A percentile compares a stretch with the other conserved stretches of the same genome.
phyloP scores from a whole-genome alignment of 2,888 invertebrate genomes.

The Arge pagana region DNA sequence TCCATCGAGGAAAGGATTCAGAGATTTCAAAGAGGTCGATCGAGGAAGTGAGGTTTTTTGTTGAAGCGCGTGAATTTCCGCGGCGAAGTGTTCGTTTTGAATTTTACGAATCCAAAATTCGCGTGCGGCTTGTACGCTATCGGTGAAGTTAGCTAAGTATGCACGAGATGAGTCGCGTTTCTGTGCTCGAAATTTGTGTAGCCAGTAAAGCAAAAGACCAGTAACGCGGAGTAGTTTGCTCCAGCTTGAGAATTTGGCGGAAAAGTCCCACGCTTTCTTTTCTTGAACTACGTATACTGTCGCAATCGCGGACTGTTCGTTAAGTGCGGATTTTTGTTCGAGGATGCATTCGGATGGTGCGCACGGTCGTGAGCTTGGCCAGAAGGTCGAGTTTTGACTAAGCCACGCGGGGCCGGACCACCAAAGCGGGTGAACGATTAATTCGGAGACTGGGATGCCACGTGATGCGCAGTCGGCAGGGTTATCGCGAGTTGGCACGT shows the following conservation, averaged over 20 bases:
- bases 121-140: not conserved
- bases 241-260: not conserved
- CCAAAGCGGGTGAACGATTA: conserved; percentile 29
- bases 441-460: conserved; percentile 28
- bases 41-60: not conserved
- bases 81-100: not conserved
- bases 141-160: not conserved
- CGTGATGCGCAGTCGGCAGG: conserved; percentile 36
- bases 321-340: not conserved
- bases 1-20: not conserved
- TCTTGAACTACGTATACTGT: not conserved
- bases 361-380: conserved; percentile 12
- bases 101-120: not conserved
- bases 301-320: not conserved
- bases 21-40: conserved; percentile 2
- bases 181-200: not conserved
- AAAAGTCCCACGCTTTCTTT: not conserved
- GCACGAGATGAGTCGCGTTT: not conserved
- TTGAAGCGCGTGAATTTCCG: not conserved
- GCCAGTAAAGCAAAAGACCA: not conserved
- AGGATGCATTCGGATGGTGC: not conserved
- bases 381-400: not conserved
- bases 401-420: conserved; percentile 36
- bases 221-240: not conserved
- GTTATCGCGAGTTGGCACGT: conserved; percentile 32